Evolutionary conservation across 2,797 vertebrate genomes (phyloP).

Genomic region (Gorsachius magnificus): DNA sequence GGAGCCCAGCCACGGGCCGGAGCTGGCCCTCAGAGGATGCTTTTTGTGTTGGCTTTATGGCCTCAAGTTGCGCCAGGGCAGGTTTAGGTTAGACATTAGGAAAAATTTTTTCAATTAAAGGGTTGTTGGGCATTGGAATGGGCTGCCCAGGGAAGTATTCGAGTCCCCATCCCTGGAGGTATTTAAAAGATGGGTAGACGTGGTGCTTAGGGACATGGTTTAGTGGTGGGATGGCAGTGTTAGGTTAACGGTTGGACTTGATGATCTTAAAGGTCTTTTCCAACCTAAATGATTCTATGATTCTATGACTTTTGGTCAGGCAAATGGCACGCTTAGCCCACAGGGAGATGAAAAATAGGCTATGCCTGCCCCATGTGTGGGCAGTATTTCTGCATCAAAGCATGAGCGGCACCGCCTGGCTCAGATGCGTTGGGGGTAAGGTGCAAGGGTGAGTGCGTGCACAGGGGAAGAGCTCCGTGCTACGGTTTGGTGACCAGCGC

Average conservation of each 20-base stretch:
- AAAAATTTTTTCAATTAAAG: too few species aligned
- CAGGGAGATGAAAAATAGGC: background rate
- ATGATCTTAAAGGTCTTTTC: too few species aligned
- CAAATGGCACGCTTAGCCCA: background rate
- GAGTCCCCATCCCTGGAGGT: too few species aligned
- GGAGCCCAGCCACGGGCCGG: background rate
- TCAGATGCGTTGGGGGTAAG: fast-evolving
- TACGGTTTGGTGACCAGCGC: background rate
- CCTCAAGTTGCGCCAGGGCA: too few species aligned
- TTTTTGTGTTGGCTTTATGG: background rate
- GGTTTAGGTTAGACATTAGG: too few species aligned
- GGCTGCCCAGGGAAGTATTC: too few species aligned
- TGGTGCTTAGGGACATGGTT: too few species aligned
- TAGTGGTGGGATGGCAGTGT: too few species aligned
- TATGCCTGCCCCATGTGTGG: fast-evolving
- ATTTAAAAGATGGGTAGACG: too few species aligned
- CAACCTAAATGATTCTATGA: too few species aligned
- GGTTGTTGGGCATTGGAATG: too few species aligned
- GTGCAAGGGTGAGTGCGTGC: fast-evolving
- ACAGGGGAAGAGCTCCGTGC: background rate
- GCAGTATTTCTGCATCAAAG: background rate
- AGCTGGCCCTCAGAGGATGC: fast-evolving
- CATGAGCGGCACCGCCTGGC: fast-evolving
- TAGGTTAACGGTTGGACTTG: too few species aligned
- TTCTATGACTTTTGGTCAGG: background rate